A percentile compares a stretch with the other conserved stretches of the same genome.
Conservation (phyloP, 2,113 vertebrate species). For the Scartelaos histophorus region DNA sequence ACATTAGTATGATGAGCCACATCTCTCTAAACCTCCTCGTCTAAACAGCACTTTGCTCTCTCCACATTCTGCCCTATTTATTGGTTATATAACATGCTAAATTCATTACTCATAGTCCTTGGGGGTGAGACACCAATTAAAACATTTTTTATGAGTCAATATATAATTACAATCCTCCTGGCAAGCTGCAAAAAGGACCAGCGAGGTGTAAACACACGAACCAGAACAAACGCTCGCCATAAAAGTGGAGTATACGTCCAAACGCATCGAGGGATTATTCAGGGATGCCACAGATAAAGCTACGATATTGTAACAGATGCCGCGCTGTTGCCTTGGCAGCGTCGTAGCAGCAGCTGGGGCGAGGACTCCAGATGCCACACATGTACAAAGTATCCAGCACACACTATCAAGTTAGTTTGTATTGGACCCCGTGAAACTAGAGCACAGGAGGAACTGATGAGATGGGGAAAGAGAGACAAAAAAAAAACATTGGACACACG, state of each 20-base stretch:
- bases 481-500: conserved; percentile 1
- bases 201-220: conserved; percentile 18
- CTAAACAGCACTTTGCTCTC: conserved; percentile 31
- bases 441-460: conserved; percentile 11
- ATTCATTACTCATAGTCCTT: conserved; percentile 35
- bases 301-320: conserved; percentile 61
- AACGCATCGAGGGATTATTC: conserved; percentile 24
- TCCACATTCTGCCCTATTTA: conserved; percentile 37
- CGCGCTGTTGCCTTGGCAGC: conserved; percentile 56
- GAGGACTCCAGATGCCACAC: conserved; percentile 46
- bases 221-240: conserved; percentile 22
- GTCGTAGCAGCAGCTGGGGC: conserved; percentile 62
- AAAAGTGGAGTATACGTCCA: conserved; percentile 16
- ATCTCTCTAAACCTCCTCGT: conserved; percentile 11
- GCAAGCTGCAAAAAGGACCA: conserved; percentile 5
- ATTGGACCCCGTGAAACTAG: conserved; percentile 30
- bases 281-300: conserved; percentile 33
- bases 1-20: neutral
- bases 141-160: conserved; percentile 33
- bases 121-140: conserved; percentile 27
- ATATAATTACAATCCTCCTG: conserved; percentile 22
- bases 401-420: conserved; percentile 28
- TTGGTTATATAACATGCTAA: conserved; percentile 36
- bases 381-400: conserved; percentile 14
- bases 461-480: conserved; percentile 3